Percentiles rank a stretch among this genome's conserved stretches.
Evolutionary conservation across 2,797 vertebrate genomes (phyloP).

Genomic region (Ctenosaura bakeri): DNA sequence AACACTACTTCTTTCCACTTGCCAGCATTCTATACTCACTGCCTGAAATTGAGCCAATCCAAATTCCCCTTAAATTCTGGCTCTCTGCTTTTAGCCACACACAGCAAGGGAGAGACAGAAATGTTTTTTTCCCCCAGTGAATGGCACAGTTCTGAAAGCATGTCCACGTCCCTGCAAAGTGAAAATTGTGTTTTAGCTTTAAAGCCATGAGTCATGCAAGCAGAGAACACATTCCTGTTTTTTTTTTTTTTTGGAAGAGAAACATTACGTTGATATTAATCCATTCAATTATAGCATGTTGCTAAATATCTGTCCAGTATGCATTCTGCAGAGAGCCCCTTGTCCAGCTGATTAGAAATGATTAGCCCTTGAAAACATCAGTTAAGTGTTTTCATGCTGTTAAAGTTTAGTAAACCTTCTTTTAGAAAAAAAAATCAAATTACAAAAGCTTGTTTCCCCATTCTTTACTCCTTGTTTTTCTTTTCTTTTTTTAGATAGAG

Average conservation of each 20-base stretch:
- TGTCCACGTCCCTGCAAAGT: constrained; percentile 76
- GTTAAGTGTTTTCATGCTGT: constrained; percentile 58
- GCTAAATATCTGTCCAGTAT: constrained; percentile 68
- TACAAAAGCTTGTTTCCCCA: constrained; percentile 13
- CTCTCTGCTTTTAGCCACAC: constrained; percentile 47
- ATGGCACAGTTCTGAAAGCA: constrained; percentile 71
- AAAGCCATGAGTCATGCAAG: constrained; percentile 77
- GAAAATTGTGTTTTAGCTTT: constrained; percentile 79
- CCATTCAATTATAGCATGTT: constrained; percentile 78
- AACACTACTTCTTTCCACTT: background rate
- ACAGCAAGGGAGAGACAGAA: constrained; percentile 17
- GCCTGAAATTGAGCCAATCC: constrained; percentile 50
- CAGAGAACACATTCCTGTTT: constrained; percentile 79
- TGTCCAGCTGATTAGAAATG: constrained; percentile 56
- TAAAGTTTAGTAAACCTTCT: constrained; percentile 55
- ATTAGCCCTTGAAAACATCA: constrained; percentile 56
- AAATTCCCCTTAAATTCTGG: constrained; percentile 36
- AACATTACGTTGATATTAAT: constrained; percentile 76
- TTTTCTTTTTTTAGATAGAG: constrained; percentile 60
- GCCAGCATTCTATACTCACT: constrained; percentile 18
- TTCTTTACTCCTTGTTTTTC: constrained; percentile 33
- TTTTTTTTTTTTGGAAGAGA: constrained; percentile 77
- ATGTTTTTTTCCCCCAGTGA: constrained; percentile 52
- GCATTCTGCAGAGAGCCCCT: constrained; percentile 57
- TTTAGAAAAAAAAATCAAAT: background rate